Base-by-base conservation (phyloP, 2,113 vertebrate genomes). In the Merops nubicus region DNA sequence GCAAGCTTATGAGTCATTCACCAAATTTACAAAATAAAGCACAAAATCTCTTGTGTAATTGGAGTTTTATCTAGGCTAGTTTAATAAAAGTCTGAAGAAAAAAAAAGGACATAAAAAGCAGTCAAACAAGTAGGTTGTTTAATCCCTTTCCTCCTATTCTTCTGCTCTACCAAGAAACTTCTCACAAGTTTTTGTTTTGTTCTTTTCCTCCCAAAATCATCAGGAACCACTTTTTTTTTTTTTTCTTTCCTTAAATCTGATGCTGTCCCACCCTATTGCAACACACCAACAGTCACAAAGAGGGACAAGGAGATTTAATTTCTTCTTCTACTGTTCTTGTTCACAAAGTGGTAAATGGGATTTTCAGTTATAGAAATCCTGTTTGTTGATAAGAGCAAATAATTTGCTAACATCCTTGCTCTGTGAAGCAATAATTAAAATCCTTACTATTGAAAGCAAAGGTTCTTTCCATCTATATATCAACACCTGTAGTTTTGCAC, bases 1-100 rank as follows among this genome's bases (percentile, higher is more conserved):
- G 51, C 86, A 96, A 75, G 56, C 42, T 51, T 78, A 92, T 92
- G 89, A 96, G 84, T 93, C 91, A 96, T 54, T 89, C 74, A 40
- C 31, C 59, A 64, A 89, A 92, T 75, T 36, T 83, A 65, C 74
- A 83, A 93, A 95, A 93, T 59, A 70, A 92, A 89, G 74, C 68
- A 56, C 21, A 92, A 78, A 78, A 91, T 86, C 57, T 78, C 60
- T 60, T 72, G 60, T 73, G 57, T 82, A 86, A 84, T 36, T 88
- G 53, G 11, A 63, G 74, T 90, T 94, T 65, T 70, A n/a, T 70
- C 43, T 40, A 62, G 48, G 11, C 11, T 59, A 72, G 12, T 77
- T 73, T 33, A 28, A 67, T 72, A 90, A 40, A 81, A 57, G 4
- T 31, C 65, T 77, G 42, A 31, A 67, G 11, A n/a, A n/a, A n/a